Evolutionary conservation across 2,113 vertebrate species (phyloP).

Genomic region (Glareola pratincola): DNA sequence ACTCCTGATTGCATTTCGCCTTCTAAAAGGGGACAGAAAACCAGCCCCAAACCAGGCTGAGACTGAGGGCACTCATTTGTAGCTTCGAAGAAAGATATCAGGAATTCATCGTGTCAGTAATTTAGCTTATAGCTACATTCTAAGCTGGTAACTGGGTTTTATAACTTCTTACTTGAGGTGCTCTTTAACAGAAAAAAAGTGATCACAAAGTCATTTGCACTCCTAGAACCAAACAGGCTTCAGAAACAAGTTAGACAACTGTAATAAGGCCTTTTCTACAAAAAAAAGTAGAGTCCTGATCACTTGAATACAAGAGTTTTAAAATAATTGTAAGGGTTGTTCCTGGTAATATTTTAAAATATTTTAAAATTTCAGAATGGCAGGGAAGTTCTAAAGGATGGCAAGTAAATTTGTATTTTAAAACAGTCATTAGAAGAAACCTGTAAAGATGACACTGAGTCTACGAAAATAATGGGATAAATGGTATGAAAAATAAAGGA

Average conservation of each 20-base stretch:
- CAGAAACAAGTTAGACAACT: neutral
- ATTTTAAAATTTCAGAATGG: neutral
- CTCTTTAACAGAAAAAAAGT: neutral
- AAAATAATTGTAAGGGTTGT: neutral
- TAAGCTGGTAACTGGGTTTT: neutral
- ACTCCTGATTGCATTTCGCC: neutral
- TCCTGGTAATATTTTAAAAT: neutral
- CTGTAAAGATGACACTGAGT: neutral
- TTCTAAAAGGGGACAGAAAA: neutral
- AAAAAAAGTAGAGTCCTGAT: neutral
- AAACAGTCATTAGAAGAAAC: neutral
- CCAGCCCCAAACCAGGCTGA: neutral
- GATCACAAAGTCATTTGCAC: neutral
- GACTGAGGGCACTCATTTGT: neutral
- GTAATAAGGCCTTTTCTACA: neutral
- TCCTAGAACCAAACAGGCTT: neutral
- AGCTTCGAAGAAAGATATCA: neutral
- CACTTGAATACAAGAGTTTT: neutral
- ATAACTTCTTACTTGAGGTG: neutral
- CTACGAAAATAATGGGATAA: neutral
- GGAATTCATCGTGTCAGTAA: neutral
- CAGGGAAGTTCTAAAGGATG: neutral
- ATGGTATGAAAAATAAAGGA: neutral
- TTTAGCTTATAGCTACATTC: neutral
- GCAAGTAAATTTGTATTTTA: neutral